Base-by-base conservation (phyloP, 2,113 vertebrate species). In the Lophius piscatorius region DNA sequence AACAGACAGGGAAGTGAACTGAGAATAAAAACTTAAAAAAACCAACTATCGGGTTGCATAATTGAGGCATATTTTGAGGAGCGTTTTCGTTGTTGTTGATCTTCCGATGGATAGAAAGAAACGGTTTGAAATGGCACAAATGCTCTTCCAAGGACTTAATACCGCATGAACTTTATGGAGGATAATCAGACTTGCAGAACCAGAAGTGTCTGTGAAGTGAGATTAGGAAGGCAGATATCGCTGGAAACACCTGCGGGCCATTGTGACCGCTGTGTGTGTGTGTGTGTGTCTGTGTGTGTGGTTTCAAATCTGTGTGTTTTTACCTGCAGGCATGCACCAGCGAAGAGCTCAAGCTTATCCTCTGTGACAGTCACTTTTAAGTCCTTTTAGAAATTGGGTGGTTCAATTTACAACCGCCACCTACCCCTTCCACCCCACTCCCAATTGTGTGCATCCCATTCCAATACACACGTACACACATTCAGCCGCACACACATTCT, bases 331-430 rank as follows among this genome's bases (percentile, higher is more conserved):
- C 76, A 63, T 66, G 65, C 31, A 2, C 48, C 52, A 61, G 72
- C 63, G 80, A 78, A 80, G 61, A 79, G 71, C 86, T 85, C 78
- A 75, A 49, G 72, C 63, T 85, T 76, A 88, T 78, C 73, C 79
- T 76, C 77, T 81, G 77, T 90, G 85, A 83, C 87, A 84, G 76
- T 69, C 60, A 62, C 80, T 82, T 84, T 82, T 73, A 84, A 85
- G 79, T 73, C 60, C 80, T 65, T 71, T 85, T 76, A 9, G 33
- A 79, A 80, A 77, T 47, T 70, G 57, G 54, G 62, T 84, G 77
- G 73, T 89, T 87, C 78, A 90, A 89, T 89, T 89, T 89, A 75
- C 67, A 58, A 29, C 33, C n/a, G 5, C 59, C 17, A 41, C 48
- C 41, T 14, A 49, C 13, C 24, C 47, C 40, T 14, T 40, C 29